These are phyloP conservation scores for Orussus abietinus DNA, from an alignment of 1,140 invertebrate genomes.

Conservation along the genomic window DNA sequence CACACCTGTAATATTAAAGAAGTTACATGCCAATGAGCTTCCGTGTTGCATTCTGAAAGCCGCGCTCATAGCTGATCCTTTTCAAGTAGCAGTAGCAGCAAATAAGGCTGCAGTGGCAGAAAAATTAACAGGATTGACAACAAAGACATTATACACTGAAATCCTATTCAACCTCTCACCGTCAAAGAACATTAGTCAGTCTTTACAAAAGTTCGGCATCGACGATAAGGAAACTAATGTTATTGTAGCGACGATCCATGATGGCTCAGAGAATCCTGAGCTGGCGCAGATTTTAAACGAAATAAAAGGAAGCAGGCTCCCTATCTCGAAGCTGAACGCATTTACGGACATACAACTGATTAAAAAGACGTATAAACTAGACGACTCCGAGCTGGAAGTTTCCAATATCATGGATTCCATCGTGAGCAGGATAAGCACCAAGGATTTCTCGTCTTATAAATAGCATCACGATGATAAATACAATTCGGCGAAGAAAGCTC, in stretches of 20 bases:
- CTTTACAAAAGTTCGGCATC: conserved; percentile 63
- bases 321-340: conserved; percentile 46
- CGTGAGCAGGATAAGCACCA: conserved; percentile 60
- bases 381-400: conserved; percentile 43
- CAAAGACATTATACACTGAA: conserved; percentile 63
- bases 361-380: conserved; percentile 59
- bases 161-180: conserved; percentile 66
- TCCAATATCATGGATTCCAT: conserved; percentile 56
- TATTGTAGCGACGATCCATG: conserved; percentile 56
- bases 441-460: conserved; percentile 44
- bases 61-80: conserved; percentile 58
- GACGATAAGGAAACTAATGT: conserved; percentile 55
- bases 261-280: conserved; percentile 37
- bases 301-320: conserved; percentile 53
- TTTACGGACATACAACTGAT: conserved; percentile 51
- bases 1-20: conserved; percentile 52
- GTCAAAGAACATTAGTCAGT: conserved; percentile 65
- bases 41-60: conserved; percentile 63
- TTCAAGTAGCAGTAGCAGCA: conserved; percentile 65
- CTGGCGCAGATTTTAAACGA: conserved; percentile 36
- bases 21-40: conserved; percentile 55
- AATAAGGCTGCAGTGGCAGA: conserved; percentile 62
- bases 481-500: too few relatives aligned
- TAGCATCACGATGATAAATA: conserved; percentile 18
- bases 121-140: conserved; percentile 54